These are phyloP conservation scores for Tragelaphus buxtoni DNA, from an alignment of 2,113 vertebrate species.

Conservation along the genomic window DNA sequence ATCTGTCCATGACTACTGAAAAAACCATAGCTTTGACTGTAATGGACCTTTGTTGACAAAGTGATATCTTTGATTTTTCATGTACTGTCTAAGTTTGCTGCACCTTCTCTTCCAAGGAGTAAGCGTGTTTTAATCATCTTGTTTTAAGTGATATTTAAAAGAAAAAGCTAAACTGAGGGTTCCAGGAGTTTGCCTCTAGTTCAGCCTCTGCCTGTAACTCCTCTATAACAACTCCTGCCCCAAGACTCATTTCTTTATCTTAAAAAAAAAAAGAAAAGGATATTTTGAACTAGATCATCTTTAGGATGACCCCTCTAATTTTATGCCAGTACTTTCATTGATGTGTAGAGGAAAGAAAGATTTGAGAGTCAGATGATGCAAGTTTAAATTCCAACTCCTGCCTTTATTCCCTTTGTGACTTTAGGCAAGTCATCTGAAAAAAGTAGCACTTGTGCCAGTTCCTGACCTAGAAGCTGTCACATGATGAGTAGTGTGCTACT, in stretches of 20 bases:
- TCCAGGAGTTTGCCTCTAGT: neutral
- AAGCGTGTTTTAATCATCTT: neutral
- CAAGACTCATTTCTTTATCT: neutral
- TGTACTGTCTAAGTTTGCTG: neutral
- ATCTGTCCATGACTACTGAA: neutral
- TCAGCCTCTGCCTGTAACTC: neutral
- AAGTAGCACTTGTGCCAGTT: neutral
- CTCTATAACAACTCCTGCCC: neutral
- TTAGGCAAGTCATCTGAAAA: neutral
- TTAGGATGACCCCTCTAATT: neutral
- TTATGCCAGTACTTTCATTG: neutral
- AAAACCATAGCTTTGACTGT: neutral
- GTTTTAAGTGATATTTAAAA: neutral
- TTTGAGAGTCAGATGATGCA: neutral
- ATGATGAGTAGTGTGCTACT: neutral
- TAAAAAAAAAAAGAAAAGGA: neutral
- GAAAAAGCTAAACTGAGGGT: neutral
- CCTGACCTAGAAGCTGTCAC: neutral
- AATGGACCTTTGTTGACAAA: neutral
- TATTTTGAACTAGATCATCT: neutral
- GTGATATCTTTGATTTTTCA: neutral
- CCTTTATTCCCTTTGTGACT: neutral
- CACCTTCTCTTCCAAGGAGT: neutral
- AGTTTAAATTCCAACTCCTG: neutral
- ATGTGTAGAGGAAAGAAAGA: neutral